Percentiles rank a stretch among this genome's conserved stretches.
These are phyloP conservation scores for Hypocryptadius cinnamomeus DNA, from an alignment of 2,113 vertebrate species.

Conservation along the genomic window DNA sequence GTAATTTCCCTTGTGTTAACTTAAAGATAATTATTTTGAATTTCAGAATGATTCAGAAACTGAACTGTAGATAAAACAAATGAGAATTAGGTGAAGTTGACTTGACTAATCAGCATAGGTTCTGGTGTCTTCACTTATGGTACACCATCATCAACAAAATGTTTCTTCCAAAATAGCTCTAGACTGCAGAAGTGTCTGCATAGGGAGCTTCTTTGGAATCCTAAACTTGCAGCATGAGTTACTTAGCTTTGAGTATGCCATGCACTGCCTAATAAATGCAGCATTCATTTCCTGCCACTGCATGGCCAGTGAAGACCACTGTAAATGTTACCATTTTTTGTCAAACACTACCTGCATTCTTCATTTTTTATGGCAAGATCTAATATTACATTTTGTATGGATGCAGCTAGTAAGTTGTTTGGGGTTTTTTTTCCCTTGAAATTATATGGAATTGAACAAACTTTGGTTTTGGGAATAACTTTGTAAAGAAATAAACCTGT, in stretches of 20 bases:
- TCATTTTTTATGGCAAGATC: neutral
- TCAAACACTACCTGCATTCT: neutral
- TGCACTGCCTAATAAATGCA: neutral
- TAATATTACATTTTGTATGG: neutral
- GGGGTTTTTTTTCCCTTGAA: fast-evolving
- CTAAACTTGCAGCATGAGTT: neutral
- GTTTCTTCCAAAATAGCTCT: neutral
- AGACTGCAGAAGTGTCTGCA: neutral
- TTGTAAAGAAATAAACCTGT: neutral
- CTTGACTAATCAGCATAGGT: neutral
- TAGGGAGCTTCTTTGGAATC: neutral
- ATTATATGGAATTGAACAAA: neutral
- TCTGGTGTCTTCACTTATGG: neutral
- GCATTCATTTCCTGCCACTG: neutral
- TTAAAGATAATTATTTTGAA: conserved; percentile 2
- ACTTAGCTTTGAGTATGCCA: neutral
- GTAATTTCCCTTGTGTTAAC: neutral
- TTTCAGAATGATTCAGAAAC: neutral
- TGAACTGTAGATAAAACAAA: neutral
- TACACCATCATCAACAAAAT: neutral
- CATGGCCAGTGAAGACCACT: neutral
- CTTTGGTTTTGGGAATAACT: neutral
- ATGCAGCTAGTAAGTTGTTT: neutral
- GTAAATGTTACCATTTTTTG: neutral
- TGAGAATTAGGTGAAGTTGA: neutral